These are phyloP conservation scores for Aphrophora alni DNA, from an alignment of 2,888 invertebrate genomes.

Conservation along the genomic window DNA sequence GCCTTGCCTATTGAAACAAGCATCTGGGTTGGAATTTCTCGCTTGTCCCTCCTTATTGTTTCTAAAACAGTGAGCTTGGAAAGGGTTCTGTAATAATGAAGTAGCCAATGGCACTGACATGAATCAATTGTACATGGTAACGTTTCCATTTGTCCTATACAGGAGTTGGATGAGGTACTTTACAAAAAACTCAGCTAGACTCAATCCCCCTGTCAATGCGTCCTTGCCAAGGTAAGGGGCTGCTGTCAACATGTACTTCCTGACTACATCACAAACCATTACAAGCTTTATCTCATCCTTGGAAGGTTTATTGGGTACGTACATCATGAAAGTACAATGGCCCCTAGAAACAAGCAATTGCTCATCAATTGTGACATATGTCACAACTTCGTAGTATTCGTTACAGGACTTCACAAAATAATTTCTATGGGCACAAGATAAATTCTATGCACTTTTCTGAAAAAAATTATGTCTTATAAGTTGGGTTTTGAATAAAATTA, in stretches of 20 bases:
- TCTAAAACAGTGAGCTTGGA: conserved; percentile 6
- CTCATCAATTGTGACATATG: conserved; percentile 13
- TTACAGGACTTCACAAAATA: background rate
- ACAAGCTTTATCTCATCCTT: conserved; percentile 19
- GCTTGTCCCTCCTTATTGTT: background rate
- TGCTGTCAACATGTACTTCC: background rate
- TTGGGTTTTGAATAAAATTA: too few relatives aligned
- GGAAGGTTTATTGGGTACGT: conserved; percentile 11
- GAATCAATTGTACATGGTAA: background rate
- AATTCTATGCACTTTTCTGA: background rate
- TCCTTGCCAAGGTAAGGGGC: background rate
- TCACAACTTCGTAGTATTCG: background rate
- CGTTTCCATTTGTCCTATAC: background rate
- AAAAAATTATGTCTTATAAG: too few relatives aligned
- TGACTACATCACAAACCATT: conserved; percentile 12
- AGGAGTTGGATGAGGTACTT: background rate
- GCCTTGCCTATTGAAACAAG: background rate
- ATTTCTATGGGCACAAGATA: background rate
- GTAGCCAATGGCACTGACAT: conserved; percentile 3
- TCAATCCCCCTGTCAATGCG: background rate
- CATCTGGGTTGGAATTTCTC: background rate
- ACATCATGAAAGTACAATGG: conserved; percentile 11
- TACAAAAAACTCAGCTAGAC: background rate
- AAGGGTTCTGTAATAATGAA: background rate
- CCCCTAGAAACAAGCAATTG: conserved; percentile 7